Base-by-base conservation (phyloP, 2,113 vertebrate genomes). In the Semnornis frantzii region DNA sequence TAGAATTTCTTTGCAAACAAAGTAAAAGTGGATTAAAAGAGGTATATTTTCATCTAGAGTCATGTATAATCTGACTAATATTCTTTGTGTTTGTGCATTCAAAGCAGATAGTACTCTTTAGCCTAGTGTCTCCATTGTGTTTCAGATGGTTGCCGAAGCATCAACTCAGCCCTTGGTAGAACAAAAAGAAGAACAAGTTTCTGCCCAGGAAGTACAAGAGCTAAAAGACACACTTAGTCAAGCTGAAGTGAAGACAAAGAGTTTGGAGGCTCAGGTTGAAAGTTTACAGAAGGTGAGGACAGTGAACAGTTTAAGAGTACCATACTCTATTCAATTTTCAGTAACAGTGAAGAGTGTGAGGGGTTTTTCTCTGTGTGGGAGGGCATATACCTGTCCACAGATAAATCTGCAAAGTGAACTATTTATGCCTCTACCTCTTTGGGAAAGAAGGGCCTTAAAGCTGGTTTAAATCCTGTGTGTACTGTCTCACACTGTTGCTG, bases 201-300 rank as follows among this genome's bases (percentile, higher is more conserved):
- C 98, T 12, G 96, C 94, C 39, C 99, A 99, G 88, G 99, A 99
- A 90, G 94, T 99, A n/a, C 98, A 99, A 77, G 98, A 97, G 48
- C 96, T 99, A 63, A 98, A 97, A 95, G 99, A 99, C 10, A 94
- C 97, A 58, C 97, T 99, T 63, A 97, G 30, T 79, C 99, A 99
- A 92, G 97, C 98, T 59, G 99, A 99, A 88, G 93, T 94, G 62
- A 99, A 97, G 91, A 97, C 97, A 69, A 98, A 97, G 91, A 96
- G 98, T 62, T 95, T 99, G 8, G 98, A 99, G 93, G 95, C 91
- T 81, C 98, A 99, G 87, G 86, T 99, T 74, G 99, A 99, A 93
- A 98, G 83, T 87, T 90, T 98, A 65, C 99, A 98, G 60, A 99
- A 98, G 98, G 99, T 98, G 65, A 80, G 89, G 80, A 15, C 15